Evolutionary conservation across 1,140 invertebrate species (phyloP).

Genomic region (Tachypleus tridentatus): DNA sequence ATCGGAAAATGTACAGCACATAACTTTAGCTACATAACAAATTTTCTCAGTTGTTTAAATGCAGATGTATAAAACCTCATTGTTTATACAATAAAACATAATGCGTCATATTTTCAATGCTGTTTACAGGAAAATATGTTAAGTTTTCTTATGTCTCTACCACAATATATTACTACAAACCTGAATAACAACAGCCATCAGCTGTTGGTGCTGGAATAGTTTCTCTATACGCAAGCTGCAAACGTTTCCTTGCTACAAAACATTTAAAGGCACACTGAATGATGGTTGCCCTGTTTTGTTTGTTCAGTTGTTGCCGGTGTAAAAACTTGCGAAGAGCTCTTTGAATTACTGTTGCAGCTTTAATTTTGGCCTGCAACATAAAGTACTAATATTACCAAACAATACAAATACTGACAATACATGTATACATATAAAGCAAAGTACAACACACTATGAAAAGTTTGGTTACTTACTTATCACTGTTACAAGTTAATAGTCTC

Average conservation of each 20-base stretch:
- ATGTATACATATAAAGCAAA: no score
- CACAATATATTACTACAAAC: not conserved
- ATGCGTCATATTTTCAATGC: no score
- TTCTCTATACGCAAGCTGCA: slow-evolving; percentile 2
- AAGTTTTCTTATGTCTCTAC: no score
- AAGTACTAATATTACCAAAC: no score
- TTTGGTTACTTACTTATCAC: no score
- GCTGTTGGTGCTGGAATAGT: not conserved
- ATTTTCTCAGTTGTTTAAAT: not conserved
- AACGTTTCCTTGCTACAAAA: not conserved
- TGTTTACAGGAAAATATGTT: no score
- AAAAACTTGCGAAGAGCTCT: slow-evolving; percentile 18
- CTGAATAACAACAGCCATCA: slow-evolving; percentile 13
- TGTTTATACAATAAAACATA: no score
- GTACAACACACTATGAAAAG: no score
- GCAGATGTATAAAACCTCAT: no score
- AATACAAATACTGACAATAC: no score
- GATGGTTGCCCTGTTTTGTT: slow-evolving; percentile 4
- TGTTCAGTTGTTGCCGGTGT: not conserved
- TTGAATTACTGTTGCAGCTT: slow-evolving; percentile 29
- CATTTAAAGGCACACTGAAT: not conserved
- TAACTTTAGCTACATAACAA: not conserved
- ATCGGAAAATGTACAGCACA: no score
- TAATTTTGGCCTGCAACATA: slow-evolving; percentile 22
- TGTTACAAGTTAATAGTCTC: no score